Evolutionary conservation across 1,140 invertebrate species (phyloP), one percentile per base, ranked within the genome.

Genomic region (Trichoplusia ni): DNA sequence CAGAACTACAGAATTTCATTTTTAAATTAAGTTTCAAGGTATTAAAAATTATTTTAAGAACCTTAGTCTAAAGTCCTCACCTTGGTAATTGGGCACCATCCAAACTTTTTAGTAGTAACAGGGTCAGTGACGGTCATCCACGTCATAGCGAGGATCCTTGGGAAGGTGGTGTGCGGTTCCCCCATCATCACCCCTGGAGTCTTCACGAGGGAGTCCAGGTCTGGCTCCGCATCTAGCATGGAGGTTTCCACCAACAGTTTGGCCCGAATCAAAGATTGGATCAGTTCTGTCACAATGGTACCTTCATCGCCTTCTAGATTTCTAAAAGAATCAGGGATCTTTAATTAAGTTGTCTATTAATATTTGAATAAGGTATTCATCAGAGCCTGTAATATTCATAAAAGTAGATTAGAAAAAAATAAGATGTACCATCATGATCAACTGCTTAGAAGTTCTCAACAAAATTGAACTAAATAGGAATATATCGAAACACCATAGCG

Each of bases 301-400:
- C 77, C 75, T 6, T 87, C 75, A 25, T 87, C 84, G 1, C 80
- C 82, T 79, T 87, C 86, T 3, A 87, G 19, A 42, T 84, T 86
- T 38, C 86, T 89, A 40, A 9, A 66, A 60, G 2, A 59, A 38
- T n/a, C n/a, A n/a, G n/a, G n/a, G n/a, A n/a, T n/a, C n/a, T n/a
- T n/a, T n/a, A n/a, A n/a, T n/a, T n/a, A n/a, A n/a, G n/a, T n/a
- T n/a, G n/a, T n/a, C n/a, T n/a, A n/a, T n/a, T n/a, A n/a, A n/a
- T n/a, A n/a, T n/a, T n/a, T n/a, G n/a, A n/a, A n/a, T n/a, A n/a
- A n/a, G n/a, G n/a, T n/a, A n/a, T n/a, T n/a, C n/a, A n/a, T n/a
- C n/a, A n/a, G n/a, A n/a, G n/a, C n/a, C n/a, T n/a, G n/a, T n/a
- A n/a, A n/a, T n/a, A n/a, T n/a, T n/a, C n/a, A n/a, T n/a, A n/a